A percentile compares a stretch with the other conserved stretches of the same genome.
Evolutionary conservation across 2,888 invertebrate species (phyloP).

Genomic region (Theretra japonica): DNA sequence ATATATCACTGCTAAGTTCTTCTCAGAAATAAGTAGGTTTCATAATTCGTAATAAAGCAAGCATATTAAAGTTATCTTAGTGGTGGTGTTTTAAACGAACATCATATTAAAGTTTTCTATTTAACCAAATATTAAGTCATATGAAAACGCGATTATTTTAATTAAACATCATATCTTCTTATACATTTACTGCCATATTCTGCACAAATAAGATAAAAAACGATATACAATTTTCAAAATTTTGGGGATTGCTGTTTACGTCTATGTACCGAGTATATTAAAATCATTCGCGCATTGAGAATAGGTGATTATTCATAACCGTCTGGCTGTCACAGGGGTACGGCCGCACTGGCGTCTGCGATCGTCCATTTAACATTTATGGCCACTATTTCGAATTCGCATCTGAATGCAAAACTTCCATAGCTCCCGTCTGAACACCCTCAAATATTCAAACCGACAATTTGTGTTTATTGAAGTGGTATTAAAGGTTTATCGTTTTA

Average conservation of each 20-base stretch:
- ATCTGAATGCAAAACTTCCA: constrained; percentile 54
- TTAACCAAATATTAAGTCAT: no score
- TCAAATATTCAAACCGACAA: constrained; percentile 56
- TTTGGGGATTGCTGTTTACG: background rate
- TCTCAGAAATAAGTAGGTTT: no score
- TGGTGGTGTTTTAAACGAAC: no score
- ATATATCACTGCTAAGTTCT: no score
- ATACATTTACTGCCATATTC: no score
- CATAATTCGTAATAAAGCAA: no score
- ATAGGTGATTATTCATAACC: constrained; percentile 14
- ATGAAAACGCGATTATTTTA: no score
- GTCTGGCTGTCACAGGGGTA: background rate
- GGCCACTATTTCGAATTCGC: constrained; percentile 58
- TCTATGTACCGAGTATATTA: background rate
- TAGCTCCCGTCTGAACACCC: constrained; percentile 44
- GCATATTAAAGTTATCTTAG: no score
- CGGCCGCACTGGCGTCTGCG: constrained; percentile 35
- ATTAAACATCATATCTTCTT: no score
- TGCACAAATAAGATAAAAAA: background rate
- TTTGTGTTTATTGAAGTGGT: constrained; percentile 48
- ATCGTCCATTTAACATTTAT: constrained; percentile 63
- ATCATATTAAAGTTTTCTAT: no score
- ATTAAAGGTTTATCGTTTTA: constrained; percentile 37
- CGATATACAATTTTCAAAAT: background rate
- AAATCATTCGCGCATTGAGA: background rate